Percentiles rank a stretch among this genome's conserved stretches.
phyloP scores from a whole-genome alignment of 2,888 invertebrate genomes.

The Plebejus argus region DNA sequence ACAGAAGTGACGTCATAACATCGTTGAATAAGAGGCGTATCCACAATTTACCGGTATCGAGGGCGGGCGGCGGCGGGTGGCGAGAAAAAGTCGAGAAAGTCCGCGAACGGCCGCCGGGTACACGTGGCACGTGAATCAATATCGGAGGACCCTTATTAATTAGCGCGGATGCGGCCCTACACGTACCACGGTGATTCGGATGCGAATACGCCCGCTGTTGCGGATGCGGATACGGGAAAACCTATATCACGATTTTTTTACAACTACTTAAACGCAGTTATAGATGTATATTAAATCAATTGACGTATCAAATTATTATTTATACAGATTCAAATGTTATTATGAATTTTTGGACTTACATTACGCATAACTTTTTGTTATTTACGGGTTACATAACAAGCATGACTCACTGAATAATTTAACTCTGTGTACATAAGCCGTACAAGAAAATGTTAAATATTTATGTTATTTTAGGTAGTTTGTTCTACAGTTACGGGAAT shows the following conservation, averaged over 20 bases:
- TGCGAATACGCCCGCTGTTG: background rate
- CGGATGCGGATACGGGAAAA: background rate
- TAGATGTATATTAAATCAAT: no score
- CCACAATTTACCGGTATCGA: conserved; percentile 3
- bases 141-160: conserved; percentile 79
- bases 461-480: background rate
- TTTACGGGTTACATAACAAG: background rate
- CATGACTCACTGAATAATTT: background rate
- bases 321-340: no score
- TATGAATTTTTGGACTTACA: no score
- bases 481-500: background rate
- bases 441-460: no score
- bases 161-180: conserved; percentile 71
- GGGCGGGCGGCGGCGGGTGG: background rate
- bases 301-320: no score
- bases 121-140: conserved; percentile 75
- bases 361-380: no score
- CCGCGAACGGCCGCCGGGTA: conserved; percentile 45
- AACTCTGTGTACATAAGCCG: no score
- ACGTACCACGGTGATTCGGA: conserved; percentile 25
- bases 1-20: background rate
- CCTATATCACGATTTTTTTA: background rate
- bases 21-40: background rate
- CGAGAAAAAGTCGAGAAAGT: conserved; percentile 23
- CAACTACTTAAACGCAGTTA: no score